Evolutionary conservation across 1,140 invertebrate genomes (phyloP).

Genomic region (Microplitis demolitor): DNA sequence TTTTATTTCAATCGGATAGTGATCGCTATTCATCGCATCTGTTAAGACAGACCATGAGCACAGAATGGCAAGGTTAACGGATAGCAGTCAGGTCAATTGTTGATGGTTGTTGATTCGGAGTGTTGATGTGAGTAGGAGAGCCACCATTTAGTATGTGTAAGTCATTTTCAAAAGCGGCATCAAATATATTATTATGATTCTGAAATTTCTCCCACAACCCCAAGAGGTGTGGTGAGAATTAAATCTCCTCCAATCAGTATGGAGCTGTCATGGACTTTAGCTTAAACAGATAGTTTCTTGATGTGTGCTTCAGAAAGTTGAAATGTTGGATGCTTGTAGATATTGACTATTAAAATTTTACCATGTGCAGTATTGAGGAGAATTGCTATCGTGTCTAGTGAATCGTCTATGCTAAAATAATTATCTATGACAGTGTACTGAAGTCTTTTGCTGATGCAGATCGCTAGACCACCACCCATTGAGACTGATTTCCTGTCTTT

Average conservation of each 20-base stretch:
- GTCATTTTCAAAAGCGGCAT: background rate
- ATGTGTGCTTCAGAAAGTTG: background rate
- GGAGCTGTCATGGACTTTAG: background rate
- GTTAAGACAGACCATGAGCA: too few species aligned
- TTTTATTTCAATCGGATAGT: too few species aligned
- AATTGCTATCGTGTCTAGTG: background rate
- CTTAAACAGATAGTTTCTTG: background rate
- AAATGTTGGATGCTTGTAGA: background rate
- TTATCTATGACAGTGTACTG: too few species aligned
- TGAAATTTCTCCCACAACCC: background rate
- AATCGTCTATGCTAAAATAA: too few species aligned
- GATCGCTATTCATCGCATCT: too few species aligned
- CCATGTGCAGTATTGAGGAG: background rate
- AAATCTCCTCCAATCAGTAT: slow-evolving; percentile 23
- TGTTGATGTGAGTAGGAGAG: slow-evolving; percentile 1
- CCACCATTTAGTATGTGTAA: slow-evolving; percentile 17
- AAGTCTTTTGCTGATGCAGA: slow-evolving; percentile 24
- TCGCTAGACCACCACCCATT: slow-evolving; percentile 19
- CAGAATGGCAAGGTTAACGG: slow-evolving; percentile 11
- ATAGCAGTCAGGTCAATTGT: too few species aligned
- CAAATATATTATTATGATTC: background rate
- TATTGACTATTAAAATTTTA: background rate
- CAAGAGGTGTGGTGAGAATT: slow-evolving; percentile 23
- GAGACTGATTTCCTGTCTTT: background rate
- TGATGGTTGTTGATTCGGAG: background rate